Conservation (phyloP, 1,140 invertebrate species). For the Acromyrmex heyeri region DNA sequence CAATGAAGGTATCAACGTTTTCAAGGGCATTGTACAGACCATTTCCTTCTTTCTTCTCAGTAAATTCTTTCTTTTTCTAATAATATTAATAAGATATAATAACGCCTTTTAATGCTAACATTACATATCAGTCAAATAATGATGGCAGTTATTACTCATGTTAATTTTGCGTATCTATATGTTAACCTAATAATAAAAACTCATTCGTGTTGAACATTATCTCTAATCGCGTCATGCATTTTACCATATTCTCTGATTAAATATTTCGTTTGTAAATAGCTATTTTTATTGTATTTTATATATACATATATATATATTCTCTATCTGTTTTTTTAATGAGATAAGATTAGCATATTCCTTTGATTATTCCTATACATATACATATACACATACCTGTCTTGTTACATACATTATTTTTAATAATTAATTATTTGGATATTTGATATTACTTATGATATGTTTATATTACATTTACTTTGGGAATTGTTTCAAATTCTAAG, state of each 20-base stretch:
- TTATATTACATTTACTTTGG: not conserved
- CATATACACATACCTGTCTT: not conserved
- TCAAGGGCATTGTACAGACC: slow-evolving; percentile 66
- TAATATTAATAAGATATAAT: not conserved
- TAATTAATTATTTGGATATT: slow-evolving; percentile 13
- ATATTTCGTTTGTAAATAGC: slow-evolving; percentile 45
- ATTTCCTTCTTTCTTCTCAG: not conserved
- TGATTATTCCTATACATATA: not conserved
- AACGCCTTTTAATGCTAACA: slow-evolving; percentile 5
- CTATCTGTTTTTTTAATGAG: not conserved
- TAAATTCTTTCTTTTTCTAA: slow-evolving; percentile 8
- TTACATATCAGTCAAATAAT: slow-evolving; percentile 1
- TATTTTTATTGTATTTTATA: slow-evolving; percentile 15
- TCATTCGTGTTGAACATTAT: slow-evolving; percentile 2
- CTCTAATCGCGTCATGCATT: not conserved
- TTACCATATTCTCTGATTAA: not conserved
- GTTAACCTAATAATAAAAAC: not conserved
- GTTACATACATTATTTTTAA: slow-evolving; percentile 14
- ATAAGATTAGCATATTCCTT: not conserved
- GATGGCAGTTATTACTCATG: not conserved
- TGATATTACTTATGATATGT: not conserved
- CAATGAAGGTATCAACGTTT: slow-evolving; percentile 83
- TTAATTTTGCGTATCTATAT: slow-evolving; percentile 4
- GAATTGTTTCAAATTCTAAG: slow-evolving; percentile 17
- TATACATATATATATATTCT: not conserved